phyloP scores from a whole-genome alignment of 2,113 vertebrate genomes.

The Phainopepla nitens region DNA sequence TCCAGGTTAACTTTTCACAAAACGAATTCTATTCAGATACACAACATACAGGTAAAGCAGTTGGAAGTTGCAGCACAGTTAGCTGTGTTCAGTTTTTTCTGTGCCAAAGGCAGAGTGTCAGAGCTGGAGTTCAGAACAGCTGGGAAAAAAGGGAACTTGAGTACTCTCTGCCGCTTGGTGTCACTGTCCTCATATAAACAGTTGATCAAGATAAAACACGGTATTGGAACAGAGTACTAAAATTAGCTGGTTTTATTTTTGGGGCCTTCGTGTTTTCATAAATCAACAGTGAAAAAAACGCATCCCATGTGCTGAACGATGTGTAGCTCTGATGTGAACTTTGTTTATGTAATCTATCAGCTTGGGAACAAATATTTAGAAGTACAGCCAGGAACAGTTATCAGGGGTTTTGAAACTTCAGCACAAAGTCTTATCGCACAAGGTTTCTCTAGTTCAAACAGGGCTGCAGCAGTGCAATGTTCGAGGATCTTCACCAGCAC shows the following conservation, averaged over 20 bases:
- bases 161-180: slow-evolving; percentile 45
- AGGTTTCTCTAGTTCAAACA: slow-evolving; percentile 26
- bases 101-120: neutral
- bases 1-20: neutral
- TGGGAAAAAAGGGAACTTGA: neutral
- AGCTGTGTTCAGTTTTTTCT: neutral
- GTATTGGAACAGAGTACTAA: neutral
- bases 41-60: neutral
- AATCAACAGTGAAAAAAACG: slow-evolving; percentile 10
- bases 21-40: neutral
- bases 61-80: neutral
- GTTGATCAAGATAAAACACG: neutral
- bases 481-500: neutral
- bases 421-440: neutral
- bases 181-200: slow-evolving; percentile 28
- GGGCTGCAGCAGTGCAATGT: neutral
- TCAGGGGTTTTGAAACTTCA: slow-evolving; percentile 24
- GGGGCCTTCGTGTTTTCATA: neutral
- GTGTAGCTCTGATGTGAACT: neutral
- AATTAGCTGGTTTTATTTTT: slow-evolving; percentile 39
- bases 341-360: slow-evolving; percentile 43
- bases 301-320: neutral
- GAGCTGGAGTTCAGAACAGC: neutral
- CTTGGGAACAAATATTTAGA: slow-evolving; percentile 9
- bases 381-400: slow-evolving; percentile 2